Evolutionary conservation across 1,140 invertebrate genomes (phyloP), one percentile per base, ranked within the genome.

Genomic region (Drosophila aff.): DNA sequence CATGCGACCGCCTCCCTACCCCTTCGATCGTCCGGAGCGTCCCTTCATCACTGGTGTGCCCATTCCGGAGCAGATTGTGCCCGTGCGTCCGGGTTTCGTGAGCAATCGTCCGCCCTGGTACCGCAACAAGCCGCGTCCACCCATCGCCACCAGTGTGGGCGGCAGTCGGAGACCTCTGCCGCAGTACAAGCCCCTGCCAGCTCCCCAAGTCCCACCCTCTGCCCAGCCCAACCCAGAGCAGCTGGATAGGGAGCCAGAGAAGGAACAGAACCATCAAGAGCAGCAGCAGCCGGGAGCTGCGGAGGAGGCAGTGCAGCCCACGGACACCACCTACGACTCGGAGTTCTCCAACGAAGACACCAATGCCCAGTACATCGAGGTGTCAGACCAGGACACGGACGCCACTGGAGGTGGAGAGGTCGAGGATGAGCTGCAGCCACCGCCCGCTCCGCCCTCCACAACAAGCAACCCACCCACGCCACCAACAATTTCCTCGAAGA

Each of bases 21-120:
- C 95, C 18, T 95, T 96, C 63, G 96, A 97, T 91, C 94, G 96
- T 4, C 93, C 95, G 0, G 90, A 94, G 3, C 91, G 94, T 72
- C 94, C 96, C 4, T 95, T 94, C 62, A 90, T 95, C 64, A 95
- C 95, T 64, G 96, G 95, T 15, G 95, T 97, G 36, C 96, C 96
- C 58, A 92, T 97, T 52, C 96, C 96, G 2, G 96, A 97, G 76
- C 95, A 96, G 91, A 94, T 97, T 47, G 95, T 96, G 21, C 96
- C 96, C 8, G 82, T 89, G 9, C 79, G 94, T 50, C 93, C 82
- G 3, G 94, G 94, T 4, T 94, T 95, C 43, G 82, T 93, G 0
- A 94, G 94, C 92, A 91, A 93, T 77, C 93, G 95, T 71, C 95
- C 95, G 18, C 95, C 95, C 0, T 95, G 95, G 95, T 95, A 95